phyloP scores from a whole-genome alignment of 2,797 vertebrate genomes.

The Gallinago stenura region DNA sequence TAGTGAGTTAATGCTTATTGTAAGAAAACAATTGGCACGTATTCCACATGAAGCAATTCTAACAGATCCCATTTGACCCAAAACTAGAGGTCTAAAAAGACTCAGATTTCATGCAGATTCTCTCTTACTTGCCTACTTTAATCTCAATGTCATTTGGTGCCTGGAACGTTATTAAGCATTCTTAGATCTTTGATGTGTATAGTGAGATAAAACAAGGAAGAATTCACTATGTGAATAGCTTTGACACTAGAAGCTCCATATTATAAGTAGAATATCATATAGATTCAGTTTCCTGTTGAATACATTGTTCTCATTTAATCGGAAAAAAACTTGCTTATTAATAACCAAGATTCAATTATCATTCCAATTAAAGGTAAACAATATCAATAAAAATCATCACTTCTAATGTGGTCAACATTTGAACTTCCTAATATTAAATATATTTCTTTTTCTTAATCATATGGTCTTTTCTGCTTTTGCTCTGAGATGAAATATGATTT shows the following conservation, averaged over 20 bases:
- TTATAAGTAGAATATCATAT: neutral
- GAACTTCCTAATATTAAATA: neutral
- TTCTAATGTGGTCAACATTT: neutral
- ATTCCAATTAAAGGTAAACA: neutral
- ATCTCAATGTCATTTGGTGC: neutral
- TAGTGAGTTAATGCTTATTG: neutral
- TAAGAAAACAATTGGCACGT: neutral
- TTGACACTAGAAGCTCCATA: neutral
- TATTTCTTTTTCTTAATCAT: neutral
- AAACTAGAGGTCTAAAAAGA: neutral
- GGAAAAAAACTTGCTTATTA: neutral
- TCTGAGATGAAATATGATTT: neutral
- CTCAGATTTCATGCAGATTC: neutral
- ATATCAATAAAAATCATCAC: neutral
- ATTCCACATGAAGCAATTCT: neutral
- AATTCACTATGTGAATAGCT: neutral
- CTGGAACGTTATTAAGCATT: neutral
- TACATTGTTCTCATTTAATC: neutral
- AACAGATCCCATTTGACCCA: neutral
- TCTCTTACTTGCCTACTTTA: neutral
- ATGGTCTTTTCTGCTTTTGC: neutral
- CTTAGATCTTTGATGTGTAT: neutral
- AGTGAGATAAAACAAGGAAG: neutral
- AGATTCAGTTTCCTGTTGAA: neutral
- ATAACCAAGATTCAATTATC: neutral